Conservation (phyloP, 1,140 invertebrate species). For the Aphelenchoides avenae region DNA sequence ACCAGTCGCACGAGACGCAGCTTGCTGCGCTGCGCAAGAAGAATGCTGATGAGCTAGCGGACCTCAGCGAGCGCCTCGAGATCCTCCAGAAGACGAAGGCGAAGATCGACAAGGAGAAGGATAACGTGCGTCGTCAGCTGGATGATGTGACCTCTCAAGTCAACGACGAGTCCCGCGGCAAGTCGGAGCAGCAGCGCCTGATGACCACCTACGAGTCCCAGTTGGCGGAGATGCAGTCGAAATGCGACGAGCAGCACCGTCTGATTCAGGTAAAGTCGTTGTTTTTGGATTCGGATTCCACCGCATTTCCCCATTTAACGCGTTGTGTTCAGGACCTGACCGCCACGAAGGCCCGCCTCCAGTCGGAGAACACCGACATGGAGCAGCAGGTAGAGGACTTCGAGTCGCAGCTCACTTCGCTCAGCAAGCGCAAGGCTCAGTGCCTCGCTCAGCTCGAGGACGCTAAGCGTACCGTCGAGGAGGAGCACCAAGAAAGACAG, state of each 20-base stretch:
- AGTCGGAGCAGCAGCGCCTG: slow-evolving; percentile 40
- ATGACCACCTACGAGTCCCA: slow-evolving; percentile 37
- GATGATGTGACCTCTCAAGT: slow-evolving; percentile 43
- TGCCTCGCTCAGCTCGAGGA: slow-evolving; percentile 43
- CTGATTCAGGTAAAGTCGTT: slow-evolving; percentile 26
- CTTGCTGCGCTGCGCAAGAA: slow-evolving; percentile 30
- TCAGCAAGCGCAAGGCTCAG: slow-evolving; percentile 42
- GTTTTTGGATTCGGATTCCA: no score
- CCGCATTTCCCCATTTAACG: slow-evolving; percentile 6
- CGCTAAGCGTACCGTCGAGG: slow-evolving; percentile 39
- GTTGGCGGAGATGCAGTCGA: slow-evolving; percentile 35
- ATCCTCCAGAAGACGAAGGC: slow-evolving; percentile 30
- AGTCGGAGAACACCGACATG: slow-evolving; percentile 35
- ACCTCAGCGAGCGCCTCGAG: slow-evolving; percentile 38
- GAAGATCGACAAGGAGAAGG: slow-evolving; percentile 44
- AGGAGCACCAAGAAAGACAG: slow-evolving; percentile 38
- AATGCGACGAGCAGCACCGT: slow-evolving; percentile 40
- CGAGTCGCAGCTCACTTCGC: slow-evolving; percentile 29
- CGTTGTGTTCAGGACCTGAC: slow-evolving; percentile 29
- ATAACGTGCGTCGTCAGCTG: slow-evolving; percentile 37
- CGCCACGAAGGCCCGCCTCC: slow-evolving; percentile 32
- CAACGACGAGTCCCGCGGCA: slow-evolving; percentile 34
- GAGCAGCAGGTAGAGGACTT: slow-evolving; percentile 41
- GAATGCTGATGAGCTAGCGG: slow-evolving; percentile 35
- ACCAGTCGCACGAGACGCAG: slow-evolving; percentile 47